A percentile compares a stretch with the other conserved stretches of the same genome.
phyloP scores from a whole-genome alignment of 2,797 vertebrate species.

The Girardinus metallicus region DNA sequence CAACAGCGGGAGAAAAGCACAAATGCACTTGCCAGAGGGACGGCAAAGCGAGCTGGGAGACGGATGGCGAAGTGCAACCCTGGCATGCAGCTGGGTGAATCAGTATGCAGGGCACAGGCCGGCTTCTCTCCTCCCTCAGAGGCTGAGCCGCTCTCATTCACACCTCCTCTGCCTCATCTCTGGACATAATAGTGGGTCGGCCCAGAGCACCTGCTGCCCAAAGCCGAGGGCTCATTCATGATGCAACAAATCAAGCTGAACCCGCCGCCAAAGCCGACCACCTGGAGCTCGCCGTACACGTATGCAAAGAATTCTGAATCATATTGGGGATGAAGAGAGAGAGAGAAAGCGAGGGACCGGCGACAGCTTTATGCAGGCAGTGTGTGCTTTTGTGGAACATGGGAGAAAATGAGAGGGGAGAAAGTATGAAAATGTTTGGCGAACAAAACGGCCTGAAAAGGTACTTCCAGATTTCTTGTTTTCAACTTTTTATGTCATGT shows the following conservation, averaged over 20 bases:
- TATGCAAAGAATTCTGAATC: background rate
- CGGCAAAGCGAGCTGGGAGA: constrained; percentile 21
- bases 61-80: constrained; percentile 32
- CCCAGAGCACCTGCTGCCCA: constrained; percentile 63
- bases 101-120: constrained; percentile 48
- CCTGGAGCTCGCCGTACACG: background rate
- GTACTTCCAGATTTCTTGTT: background rate
- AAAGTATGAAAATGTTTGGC: background rate
- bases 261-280: constrained; percentile 15
- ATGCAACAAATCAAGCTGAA: constrained; percentile 38
- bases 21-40: background rate
- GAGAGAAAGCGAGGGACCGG: background rate
- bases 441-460: background rate
- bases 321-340: background rate
- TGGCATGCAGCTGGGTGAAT: constrained; percentile 34
- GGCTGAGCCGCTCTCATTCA: constrained; percentile 8
- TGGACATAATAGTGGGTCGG: constrained; percentile 61
- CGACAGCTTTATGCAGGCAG: constrained; percentile 11
- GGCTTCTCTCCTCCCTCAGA: constrained; percentile 14
- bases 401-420: background rate
- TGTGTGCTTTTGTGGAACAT: background rate
- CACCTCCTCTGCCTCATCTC: constrained; percentile 39
- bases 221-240: constrained; percentile 30
- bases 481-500: background rate
- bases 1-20: background rate